Percentiles rank a stretch among this genome's conserved stretches.
Evolutionary conservation across 2,888 invertebrate genomes (phyloP).

Genomic region (Drosophila antonietae): DNA sequence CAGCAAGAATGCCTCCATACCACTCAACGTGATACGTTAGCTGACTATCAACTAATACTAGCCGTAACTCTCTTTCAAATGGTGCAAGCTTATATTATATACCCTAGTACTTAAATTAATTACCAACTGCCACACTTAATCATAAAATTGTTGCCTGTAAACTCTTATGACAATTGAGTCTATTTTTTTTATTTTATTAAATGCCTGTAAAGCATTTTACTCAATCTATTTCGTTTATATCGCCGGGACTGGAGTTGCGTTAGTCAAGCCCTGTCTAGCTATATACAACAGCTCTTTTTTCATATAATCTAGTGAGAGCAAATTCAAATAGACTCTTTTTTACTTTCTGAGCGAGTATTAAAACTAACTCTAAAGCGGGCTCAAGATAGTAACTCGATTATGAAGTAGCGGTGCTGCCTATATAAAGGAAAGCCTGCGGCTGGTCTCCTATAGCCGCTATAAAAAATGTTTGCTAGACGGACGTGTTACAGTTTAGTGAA

Average conservation of each 20-base stretch:
- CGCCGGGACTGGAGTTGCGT: too few relatives aligned
- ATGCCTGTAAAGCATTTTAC: constrained; percentile 4
- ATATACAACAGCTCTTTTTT: not conserved
- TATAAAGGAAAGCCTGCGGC: not conserved
- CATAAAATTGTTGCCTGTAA: constrained; percentile 12
- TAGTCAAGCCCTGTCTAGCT: too few relatives aligned
- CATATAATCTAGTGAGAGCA: not conserved
- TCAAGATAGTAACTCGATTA: not conserved
- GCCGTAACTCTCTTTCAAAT: constrained; percentile 31
- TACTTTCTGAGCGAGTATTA: not conserved
- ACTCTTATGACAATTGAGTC: constrained; percentile 1
- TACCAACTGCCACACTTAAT: constrained; percentile 33
- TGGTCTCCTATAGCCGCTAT: not conserved
- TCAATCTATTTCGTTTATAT: not conserved
- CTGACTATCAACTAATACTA: constrained; percentile 25
- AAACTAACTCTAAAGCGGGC: not conserved
- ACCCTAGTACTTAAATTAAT: constrained; percentile 17
- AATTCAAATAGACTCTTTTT: not conserved
- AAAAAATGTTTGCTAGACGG: not conserved
- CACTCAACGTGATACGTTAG: constrained; percentile 91
- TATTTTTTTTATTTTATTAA: not conserved
- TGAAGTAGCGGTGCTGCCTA: not conserved
- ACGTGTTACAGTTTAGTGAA: too few relatives aligned
- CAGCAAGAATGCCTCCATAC: constrained; percentile 91
- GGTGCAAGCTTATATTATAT: constrained; percentile 54